phyloP scores from a whole-genome alignment of 2,797 vertebrate genomes.

The Gila robusta region DNA sequence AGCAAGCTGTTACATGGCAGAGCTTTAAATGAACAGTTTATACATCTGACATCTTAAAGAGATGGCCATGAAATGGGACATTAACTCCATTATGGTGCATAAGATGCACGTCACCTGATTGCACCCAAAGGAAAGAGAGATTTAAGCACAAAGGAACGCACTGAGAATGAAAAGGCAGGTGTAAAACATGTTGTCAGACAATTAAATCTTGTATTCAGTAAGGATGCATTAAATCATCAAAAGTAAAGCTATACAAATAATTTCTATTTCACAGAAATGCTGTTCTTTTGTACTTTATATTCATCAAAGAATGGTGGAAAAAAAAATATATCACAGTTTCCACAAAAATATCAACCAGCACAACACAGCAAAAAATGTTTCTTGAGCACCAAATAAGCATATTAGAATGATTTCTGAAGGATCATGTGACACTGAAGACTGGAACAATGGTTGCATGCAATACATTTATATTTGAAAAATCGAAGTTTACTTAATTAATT shows the following conservation, averaged over 20 bases:
- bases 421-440: not conserved
- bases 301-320: not conserved
- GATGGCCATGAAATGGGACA: conserved; percentile 22
- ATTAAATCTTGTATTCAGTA: not conserved
- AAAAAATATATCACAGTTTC: not conserved
- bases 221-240: not conserved
- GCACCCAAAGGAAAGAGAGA: not conserved
- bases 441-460: not conserved
- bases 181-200: not conserved
- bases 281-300: not conserved
- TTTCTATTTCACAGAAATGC: not conserved
- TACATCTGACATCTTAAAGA: conserved; percentile 26
- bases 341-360: not conserved
- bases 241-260: not conserved
- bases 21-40: conserved; percentile 21
- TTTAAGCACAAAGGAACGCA: not conserved
- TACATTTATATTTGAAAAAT: not conserved
- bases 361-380: not conserved
- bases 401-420: not conserved
- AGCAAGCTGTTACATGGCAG: conserved; percentile 34
- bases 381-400: not conserved
- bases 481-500: not conserved
- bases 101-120: conserved; percentile 3
- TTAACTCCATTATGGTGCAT: conserved; percentile 18
- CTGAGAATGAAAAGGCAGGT: not conserved